Percentiles rank a stretch among this genome's conserved stretches.
Conservation (phyloP, 2,113 vertebrate genomes). For the Aegotheles bennettii region DNA sequence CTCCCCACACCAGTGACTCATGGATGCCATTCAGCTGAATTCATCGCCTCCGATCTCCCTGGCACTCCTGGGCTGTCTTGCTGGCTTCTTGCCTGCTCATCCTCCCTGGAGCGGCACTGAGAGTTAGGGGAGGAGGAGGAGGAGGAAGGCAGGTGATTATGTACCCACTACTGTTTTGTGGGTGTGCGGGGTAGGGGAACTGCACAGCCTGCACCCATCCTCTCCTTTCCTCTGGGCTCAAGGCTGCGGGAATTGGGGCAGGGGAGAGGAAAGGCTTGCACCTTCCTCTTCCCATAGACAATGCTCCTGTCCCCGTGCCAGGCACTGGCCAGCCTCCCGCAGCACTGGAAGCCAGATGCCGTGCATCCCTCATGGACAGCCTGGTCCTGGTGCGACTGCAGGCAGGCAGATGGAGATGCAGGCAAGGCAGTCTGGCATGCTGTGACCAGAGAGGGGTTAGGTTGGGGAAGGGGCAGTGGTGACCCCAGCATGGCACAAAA, state of each 20-base stretch:
- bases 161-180: neutral
- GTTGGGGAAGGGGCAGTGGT: neutral
- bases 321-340: neutral
- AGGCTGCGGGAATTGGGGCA: neutral
- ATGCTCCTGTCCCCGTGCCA: neutral
- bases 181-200: neutral
- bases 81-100: neutral
- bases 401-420: neutral
- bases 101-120: neutral
- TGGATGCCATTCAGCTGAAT: constrained; percentile 18
- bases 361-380: neutral
- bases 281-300: neutral
- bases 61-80: neutral
- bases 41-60: neutral
- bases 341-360: neutral
- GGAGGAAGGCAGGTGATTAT: neutral
- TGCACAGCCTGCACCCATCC: neutral
- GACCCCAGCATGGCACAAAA: neutral
- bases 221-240: neutral
- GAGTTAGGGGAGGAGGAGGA: neutral
- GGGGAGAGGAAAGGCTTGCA: neutral
- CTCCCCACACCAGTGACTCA: neutral
- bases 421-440: neutral
- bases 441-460: neutral
- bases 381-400: neutral